Conservation (phyloP, 2,797 vertebrate species). For the Lagodon rhomboides region DNA sequence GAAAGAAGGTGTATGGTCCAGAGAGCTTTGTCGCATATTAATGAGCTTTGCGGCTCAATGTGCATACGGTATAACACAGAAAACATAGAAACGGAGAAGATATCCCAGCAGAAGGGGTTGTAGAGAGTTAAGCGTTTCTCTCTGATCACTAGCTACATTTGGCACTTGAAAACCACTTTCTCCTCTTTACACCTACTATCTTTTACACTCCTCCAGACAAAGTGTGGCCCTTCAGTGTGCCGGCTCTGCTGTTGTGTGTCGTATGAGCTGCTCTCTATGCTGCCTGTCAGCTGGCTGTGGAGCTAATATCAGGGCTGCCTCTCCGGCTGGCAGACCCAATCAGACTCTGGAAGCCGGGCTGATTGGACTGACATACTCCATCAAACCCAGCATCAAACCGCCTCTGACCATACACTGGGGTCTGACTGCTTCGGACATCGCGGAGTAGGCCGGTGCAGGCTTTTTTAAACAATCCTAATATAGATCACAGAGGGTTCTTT, state of each 20-base stretch:
- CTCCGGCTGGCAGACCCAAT: constrained; percentile 87
- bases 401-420: constrained; percentile 79
- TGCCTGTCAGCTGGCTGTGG: constrained; percentile 83
- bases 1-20: background rate
- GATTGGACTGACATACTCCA: constrained; percentile 91
- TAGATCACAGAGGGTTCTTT: constrained; percentile 70
- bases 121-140: constrained; percentile 32
- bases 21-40: background rate
- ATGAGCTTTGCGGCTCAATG: background rate
- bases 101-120: background rate
- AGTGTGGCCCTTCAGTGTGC: constrained; percentile 70
- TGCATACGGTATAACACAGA: background rate
- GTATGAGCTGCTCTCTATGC: constrained; percentile 78
- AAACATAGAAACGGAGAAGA: background rate
- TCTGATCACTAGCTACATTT: constrained; percentile 38
- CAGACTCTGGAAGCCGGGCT: constrained; percentile 86
- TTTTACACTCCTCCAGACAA: constrained; percentile 68
- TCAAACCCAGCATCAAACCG: constrained; percentile 84
- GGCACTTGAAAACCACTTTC: constrained; percentile 54
- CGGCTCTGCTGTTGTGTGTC: constrained; percentile 74
- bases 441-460: constrained; percentile 61
- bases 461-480: constrained; percentile 81
- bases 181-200: constrained; percentile 62
- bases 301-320: constrained; percentile 88
- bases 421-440: constrained; percentile 81